Evolutionary conservation across 2,888 invertebrate genomes (phyloP).

Genomic region (Theretra japonica): DNA sequence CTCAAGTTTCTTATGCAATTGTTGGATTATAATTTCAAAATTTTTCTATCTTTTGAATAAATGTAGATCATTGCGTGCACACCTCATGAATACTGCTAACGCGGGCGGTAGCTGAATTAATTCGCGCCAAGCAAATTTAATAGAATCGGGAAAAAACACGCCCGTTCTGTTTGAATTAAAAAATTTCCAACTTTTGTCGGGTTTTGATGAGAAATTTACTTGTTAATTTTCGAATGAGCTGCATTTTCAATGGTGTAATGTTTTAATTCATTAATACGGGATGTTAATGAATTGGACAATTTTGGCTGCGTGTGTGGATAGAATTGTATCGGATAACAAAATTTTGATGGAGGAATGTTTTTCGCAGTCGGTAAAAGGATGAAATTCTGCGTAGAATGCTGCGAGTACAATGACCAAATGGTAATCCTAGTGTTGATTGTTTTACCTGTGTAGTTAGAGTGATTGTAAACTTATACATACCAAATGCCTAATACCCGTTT

Average conservation of each 20-base stretch:
- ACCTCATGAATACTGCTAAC: constrained; percentile 67
- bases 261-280: constrained; percentile 10
- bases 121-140: constrained; percentile 59
- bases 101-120: constrained; percentile 54
- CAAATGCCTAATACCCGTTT: no score
- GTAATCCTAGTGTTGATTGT: no score
- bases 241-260: constrained; percentile 11
- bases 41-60: constrained; percentile 26
- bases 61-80: constrained; percentile 33
- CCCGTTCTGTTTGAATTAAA: constrained; percentile 40
- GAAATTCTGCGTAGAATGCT: no score
- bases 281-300: neutral
- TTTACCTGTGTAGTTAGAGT: no score
- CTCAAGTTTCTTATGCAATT: neutral
- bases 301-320: neutral
- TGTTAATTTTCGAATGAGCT: constrained; percentile 5
- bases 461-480: no score
- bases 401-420: no score
- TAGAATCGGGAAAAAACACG: constrained; percentile 53
- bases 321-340: neutral
- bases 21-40: constrained; percentile 21
- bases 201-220: constrained; percentile 31
- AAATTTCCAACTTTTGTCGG: constrained; percentile 34
- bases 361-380: neutral
- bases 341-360: neutral